phyloP scores from a whole-genome alignment of 2,888 invertebrate species.

The Megalurothrips usitatus region DNA sequence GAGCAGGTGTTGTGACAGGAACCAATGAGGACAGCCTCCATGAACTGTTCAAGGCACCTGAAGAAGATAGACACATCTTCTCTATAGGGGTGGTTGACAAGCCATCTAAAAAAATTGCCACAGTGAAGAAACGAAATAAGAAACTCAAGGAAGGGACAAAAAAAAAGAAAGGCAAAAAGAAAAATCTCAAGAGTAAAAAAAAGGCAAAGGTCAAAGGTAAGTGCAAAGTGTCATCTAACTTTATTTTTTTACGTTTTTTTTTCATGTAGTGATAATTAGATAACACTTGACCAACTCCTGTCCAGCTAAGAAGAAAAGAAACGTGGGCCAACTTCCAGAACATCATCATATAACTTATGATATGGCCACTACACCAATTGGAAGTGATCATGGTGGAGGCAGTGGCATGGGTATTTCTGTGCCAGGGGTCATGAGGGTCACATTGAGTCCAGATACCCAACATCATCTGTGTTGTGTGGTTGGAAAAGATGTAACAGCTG shows the following conservation, averaged over 20 bases:
- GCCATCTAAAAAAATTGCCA: background rate
- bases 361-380: background rate
- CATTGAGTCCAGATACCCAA: conserved; percentile 56
- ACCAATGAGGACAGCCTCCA: background rate
- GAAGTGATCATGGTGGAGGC: background rate
- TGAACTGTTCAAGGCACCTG: background rate
- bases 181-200: conserved; percentile 4
- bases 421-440: conserved; percentile 54
- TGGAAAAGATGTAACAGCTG: conserved; percentile 64
- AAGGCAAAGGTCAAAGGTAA: conserved; percentile 22
- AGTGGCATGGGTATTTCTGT: conserved; percentile 38
- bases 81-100: background rate
- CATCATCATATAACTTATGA: background rate
- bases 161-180: conserved; percentile 19
- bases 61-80: background rate
- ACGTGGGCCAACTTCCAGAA: background rate
- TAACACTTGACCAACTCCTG: background rate
- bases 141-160: conserved; percentile 17
- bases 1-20: background rate
- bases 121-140: background rate
- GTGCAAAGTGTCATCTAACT: background rate
- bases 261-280: background rate
- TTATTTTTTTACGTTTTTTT: background rate
- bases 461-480: conserved; percentile 59
- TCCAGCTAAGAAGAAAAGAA: conserved; percentile 9